These are phyloP conservation scores for Montipora cactus DNA, from an alignment of 64 coral and sea anemone species.

Conservation along the genomic window DNA sequence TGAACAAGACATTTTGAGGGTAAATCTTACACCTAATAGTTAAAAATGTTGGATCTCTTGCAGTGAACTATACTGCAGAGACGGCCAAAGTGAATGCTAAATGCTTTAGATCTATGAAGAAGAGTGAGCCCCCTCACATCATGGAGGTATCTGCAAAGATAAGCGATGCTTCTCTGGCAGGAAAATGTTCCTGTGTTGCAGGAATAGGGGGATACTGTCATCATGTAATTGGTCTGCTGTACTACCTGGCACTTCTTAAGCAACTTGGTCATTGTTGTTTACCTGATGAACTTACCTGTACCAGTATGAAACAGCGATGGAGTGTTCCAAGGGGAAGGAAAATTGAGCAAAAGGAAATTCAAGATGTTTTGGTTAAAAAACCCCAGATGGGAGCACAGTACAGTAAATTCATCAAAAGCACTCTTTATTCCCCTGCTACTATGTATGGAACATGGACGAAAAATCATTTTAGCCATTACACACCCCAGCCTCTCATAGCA, in stretches of 20 bases:
- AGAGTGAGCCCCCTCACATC: too few relatives aligned
- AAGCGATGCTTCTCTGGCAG: background rate
- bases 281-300: constrained; percentile 65
- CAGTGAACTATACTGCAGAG: too few relatives aligned
- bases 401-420: constrained; percentile 70
- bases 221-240: constrained; percentile 64
- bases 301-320: constrained; percentile 56
- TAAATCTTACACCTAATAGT: too few relatives aligned
- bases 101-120: too few relatives aligned
- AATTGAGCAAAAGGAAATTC: background rate
- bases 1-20: too few relatives aligned
- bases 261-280: constrained; percentile 59
- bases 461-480: constrained; percentile 29
- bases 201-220: constrained; percentile 60
- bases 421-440: constrained; percentile 63
- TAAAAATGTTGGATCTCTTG: too few relatives aligned
- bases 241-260: constrained; percentile 57
- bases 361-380: constrained; percentile 65
- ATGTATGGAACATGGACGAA: constrained; percentile 29
- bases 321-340: constrained; percentile 65
- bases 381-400: constrained; percentile 50
- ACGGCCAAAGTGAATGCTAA: too few relatives aligned
- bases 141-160: too few relatives aligned
- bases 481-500: constrained; percentile 53
- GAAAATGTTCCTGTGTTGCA: constrained; percentile 70